These are phyloP conservation scores for Muraenolepis orangiensis DNA, from an alignment of 2,797 vertebrate species.

Conservation along the genomic window DNA sequence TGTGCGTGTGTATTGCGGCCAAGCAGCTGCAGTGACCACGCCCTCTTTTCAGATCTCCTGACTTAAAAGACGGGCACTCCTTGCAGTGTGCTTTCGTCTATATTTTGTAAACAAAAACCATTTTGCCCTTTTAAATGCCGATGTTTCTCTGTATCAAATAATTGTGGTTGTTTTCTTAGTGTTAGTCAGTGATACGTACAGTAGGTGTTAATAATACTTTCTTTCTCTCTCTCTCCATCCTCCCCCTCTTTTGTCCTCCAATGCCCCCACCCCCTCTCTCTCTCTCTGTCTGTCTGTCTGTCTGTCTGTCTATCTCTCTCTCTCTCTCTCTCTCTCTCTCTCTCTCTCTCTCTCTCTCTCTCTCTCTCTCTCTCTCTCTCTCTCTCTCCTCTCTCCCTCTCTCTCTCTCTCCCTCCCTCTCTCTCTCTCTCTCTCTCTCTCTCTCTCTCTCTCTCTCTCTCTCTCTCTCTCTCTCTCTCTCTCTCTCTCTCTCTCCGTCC, in stretches of 20 bases:
- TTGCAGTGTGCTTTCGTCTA: background rate
- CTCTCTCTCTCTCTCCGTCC: background rate
- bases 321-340: too few relatives aligned
- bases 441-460: too few relatives aligned
- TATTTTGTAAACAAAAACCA: background rate
- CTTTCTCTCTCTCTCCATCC: background rate
- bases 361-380: too few relatives aligned
- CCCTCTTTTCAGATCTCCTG: background rate
- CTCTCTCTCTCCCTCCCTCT: too few relatives aligned
- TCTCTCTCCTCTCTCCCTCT: too few relatives aligned
- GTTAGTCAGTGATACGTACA: background rate
- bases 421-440: too few relatives aligned
- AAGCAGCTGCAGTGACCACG: background rate
- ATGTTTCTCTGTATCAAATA: background rate
- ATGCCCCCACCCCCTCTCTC: slow-evolving; percentile 14
- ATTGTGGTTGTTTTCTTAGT: background rate
- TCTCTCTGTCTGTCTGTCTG: background rate
- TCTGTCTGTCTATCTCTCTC: too few relatives aligned
- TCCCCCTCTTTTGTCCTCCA: background rate
- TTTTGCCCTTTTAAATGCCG: background rate
- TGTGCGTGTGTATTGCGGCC: slow-evolving; percentile 3
- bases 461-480: too few relatives aligned
- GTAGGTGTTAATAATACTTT: background rate
- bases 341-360: too few relatives aligned
- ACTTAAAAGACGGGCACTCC: background rate